A percentile compares a stretch with the other conserved stretches of the same genome.
Conservation (phyloP, 2,113 vertebrate species). For the Carlito syrichta region DNA sequence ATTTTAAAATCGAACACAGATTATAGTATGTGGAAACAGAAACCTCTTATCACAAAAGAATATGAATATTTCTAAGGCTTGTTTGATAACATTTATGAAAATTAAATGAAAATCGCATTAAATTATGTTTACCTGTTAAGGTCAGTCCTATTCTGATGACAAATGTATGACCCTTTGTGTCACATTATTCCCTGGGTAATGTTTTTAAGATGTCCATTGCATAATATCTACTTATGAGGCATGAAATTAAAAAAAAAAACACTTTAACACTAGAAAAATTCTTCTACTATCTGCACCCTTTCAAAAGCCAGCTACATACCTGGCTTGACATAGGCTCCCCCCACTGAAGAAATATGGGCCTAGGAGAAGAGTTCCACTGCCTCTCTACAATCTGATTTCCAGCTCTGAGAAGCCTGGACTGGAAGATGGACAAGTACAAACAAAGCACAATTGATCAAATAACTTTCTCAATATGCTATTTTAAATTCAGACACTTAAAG, state of each 20-base stretch:
- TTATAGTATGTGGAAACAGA: not conserved
- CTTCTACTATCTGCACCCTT: not conserved
- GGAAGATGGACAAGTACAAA: not conserved
- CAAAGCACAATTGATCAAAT: not conserved
- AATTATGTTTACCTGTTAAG: not conserved
- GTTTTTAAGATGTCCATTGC: not conserved
- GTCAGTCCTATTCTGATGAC: not conserved
- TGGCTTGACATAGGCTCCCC: not conserved
- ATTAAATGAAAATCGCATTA: too few relatives aligned
- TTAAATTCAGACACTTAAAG: not conserved
- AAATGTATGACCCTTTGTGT: not conserved
- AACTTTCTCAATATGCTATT: not conserved
- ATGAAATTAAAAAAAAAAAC: too few relatives aligned
- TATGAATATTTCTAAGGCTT: not conserved
- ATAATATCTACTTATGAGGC: not conserved
- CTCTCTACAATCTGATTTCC: not conserved
- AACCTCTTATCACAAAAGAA: not conserved
- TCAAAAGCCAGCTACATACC: not conserved
- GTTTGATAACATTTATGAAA: not conserved
- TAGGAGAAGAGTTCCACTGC: not conserved
- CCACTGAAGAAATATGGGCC: rapidly evolving
- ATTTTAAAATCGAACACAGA: not conserved
- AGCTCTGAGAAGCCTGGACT: not conserved
- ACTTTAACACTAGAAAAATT: too few relatives aligned
- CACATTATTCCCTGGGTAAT: not conserved